These are phyloP conservation scores for Pseudopipra pipra DNA, from an alignment of 2,113 vertebrate species.

Conservation along the genomic window DNA sequence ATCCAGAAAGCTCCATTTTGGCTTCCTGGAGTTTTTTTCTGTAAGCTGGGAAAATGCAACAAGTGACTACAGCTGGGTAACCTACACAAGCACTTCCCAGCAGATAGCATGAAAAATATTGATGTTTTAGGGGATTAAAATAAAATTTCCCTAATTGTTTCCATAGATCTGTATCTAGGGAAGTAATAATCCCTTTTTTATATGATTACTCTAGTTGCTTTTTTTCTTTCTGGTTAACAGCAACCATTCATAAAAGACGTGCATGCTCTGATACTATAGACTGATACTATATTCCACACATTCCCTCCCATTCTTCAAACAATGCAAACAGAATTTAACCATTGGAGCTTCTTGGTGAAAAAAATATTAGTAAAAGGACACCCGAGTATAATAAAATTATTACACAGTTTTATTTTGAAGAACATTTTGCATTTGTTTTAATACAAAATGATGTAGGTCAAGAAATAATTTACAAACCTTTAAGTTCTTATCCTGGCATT, in stretches of 20 bases:
- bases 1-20: not conserved
- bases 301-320: not conserved
- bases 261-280: not conserved
- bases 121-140: not conserved
- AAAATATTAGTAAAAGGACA: conserved; percentile 27
- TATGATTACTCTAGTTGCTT: not conserved
- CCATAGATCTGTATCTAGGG: not conserved
- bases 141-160: not conserved
- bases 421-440: conserved; percentile 78
- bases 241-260: not conserved
- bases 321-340: not conserved
- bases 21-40: not conserved
- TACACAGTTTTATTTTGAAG: conserved; percentile 78
- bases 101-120: not conserved
- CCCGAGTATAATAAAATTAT: conserved; percentile 68
- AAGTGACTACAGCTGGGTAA: not conserved
- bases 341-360: not conserved
- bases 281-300: not conserved
- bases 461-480: conserved; percentile 83
- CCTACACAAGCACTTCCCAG: not conserved
- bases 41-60: not conserved
- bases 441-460: conserved; percentile 80
- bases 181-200: not conserved
- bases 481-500: conserved; percentile 76
- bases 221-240: not conserved